These are phyloP conservation scores for Cliona cf. orientalis DNA, from an alignment of 37 sponge, comb jelly and placozoan genomes.

Conservation along the genomic window DNA sequence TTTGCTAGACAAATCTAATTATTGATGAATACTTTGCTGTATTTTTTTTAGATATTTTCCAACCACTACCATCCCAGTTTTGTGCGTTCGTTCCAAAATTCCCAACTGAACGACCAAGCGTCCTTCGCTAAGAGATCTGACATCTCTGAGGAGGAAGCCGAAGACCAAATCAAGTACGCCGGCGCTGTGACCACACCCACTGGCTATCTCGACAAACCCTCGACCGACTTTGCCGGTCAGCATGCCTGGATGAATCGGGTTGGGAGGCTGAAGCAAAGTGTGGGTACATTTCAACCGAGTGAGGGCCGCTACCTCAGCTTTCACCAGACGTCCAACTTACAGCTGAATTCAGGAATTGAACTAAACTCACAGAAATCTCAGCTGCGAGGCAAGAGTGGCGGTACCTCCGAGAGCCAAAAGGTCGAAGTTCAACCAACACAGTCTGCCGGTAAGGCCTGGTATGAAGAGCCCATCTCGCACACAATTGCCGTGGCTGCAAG, in stretches of 20 bases:
- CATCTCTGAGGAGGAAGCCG: slow-evolving; percentile 40
- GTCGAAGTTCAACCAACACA: neutral
- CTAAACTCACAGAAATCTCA: too few relatives aligned
- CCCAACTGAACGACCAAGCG: neutral
- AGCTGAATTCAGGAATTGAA: neutral
- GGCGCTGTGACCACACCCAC: neutral
- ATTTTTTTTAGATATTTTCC: slow-evolving; percentile 33
- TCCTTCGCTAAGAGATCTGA: neutral
- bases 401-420: neutral
- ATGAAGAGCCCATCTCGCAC: slow-evolving; percentile 17
- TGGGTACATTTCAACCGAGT: slow-evolving; percentile 20
- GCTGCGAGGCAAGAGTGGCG: neutral
- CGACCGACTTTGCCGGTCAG: slow-evolving; percentile 11
- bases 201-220: neutral
- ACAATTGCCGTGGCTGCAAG: neutral
- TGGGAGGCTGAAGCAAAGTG: neutral
- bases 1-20: too few relatives aligned
- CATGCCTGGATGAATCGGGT: slow-evolving; percentile 18
- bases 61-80: slow-evolving; percentile 46
- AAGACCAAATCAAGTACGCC: slow-evolving; percentile 32
- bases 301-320: slow-evolving; percentile 11
- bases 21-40: too few relatives aligned
- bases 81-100: neutral
- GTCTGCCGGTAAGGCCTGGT: slow-evolving; percentile 18
- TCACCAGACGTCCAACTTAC: neutral